phyloP scores from a whole-genome alignment of 2,113 vertebrate species.

The Microcebus griseorufus region DNA sequence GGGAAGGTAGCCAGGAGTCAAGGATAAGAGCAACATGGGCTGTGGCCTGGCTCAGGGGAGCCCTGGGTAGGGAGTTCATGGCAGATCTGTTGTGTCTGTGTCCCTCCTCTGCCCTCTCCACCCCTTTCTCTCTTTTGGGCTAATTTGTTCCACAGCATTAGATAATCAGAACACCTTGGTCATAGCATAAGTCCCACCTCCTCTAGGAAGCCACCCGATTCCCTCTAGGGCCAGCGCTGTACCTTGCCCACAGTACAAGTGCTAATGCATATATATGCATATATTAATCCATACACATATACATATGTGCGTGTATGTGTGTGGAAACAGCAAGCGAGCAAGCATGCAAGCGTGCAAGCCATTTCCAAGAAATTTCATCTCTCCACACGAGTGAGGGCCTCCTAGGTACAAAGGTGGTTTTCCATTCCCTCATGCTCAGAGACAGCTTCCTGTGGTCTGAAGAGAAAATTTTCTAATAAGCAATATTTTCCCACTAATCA shows the following conservation, averaged over 20 bases:
- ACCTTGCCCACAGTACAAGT: no score
- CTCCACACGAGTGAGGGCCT: rapidly evolving
- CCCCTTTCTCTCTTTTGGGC: not conserved
- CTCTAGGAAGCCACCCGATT: not conserved
- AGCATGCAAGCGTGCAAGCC: not conserved
- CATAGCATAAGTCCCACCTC: not conserved
- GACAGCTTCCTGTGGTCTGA: not conserved
- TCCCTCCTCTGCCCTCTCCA: no score
- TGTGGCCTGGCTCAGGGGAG: not conserved
- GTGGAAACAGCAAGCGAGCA: no score
- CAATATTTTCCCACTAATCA: not conserved
- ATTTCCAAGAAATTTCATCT: not conserved
- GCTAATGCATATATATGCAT: no score
- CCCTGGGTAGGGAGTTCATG: not conserved
- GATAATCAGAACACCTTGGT: not conserved
- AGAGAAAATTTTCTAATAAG: not conserved
- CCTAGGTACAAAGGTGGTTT: no score
- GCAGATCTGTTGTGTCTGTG: not conserved
- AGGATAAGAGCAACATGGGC: no score
- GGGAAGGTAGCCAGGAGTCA: not conserved
- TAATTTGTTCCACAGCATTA: not conserved
- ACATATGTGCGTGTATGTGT: no score
- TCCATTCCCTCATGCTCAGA: not conserved
- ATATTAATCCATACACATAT: no score
- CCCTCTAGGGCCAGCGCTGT: not conserved